Base-by-base conservation (phyloP, 2,888 invertebrate species). In the Drosophila crucigera region DNA sequence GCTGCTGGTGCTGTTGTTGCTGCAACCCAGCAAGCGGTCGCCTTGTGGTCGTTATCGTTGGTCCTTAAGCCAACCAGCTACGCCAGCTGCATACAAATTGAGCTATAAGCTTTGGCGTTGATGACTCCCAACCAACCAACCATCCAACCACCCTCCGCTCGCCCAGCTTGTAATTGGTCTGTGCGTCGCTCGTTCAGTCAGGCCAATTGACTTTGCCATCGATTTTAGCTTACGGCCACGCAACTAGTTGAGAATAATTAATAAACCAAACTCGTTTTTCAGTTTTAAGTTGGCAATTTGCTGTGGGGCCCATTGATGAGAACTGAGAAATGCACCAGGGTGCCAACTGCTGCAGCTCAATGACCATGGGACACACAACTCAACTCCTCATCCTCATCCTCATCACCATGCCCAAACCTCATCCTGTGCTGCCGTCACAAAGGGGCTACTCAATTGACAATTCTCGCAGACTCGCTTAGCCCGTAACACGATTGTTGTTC, bases 71-170 rank as follows among this genome's bases (percentile, higher is more conserved):
- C 67, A 62, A 55, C 76, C 75, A 54, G 74, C 76, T 70, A 84
- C 74, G 72, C 80, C 80, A 82, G 73, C 80, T 82, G 90, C 90
- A 85, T 89, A 90, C 89, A 90, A 88, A 88, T 90, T 84, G 90
- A 90, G 86, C 84, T 72, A 90, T 89, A 77, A 83, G 83, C 83
- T 78, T 73, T 73, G 75, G 71, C 74, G 62, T 73, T 78, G 80
- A 85, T 70, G 78, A 63, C 60, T 73, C 67, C 50, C 56, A 52
- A 31, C 47, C 10, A 22, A 33, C 33, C 56, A 52, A 31, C 47
- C 10, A 22, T 30, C 33, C 11, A 19, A 14, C 33, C 55, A 50
- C 47, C 39, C 53, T 25, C n/a, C 43, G n/a, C 35, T 19, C 41
- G 4, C 11, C 19, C 39, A 22, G 28, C 22, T 25, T 37, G 28